Evolutionary conservation across 2,113 vertebrate genomes (phyloP), one percentile per base, ranked within the genome.

Genomic region (Calyptommatus sinebrachiatus): DNA sequence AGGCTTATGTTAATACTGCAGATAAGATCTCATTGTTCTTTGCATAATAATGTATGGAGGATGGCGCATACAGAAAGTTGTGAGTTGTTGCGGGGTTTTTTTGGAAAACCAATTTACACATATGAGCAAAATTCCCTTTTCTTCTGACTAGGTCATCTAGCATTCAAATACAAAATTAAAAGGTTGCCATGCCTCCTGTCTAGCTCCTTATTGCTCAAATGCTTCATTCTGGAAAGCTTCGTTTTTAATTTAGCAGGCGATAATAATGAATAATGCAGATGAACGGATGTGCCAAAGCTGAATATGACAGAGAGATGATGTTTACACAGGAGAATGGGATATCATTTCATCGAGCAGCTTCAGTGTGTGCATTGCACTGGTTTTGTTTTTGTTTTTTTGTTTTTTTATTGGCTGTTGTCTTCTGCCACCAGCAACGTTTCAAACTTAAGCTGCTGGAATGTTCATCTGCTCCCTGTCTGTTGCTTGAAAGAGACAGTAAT

Each of bases 401-500:
- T 26, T 35, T 28, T 11, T 78, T n/a, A 77, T 0, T 9, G 74
- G 67, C 24, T 73, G 83, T 70, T 78, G 46, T n/a, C 78, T 62
- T 16, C 9, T 71, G 41, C 50, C 10, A 26, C 57, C 41, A 77
- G 24, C 21, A 61, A 71, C 45, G 70, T 73, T 22, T 68, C 57
- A 76, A 82, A 77, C 71, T 69, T 14, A 16, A 71, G 70, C 3
- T 50, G 77, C 18, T 46, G 29, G 80, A 78, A 73, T 6, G 71
- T 85, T 46, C 8, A 57, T 61, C 67, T 85, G 76, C 61, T 69
- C 18, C 69, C 16, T 76, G 68, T 70, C 78, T 84, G 73, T 68
- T 87, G 84, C 77, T 61, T 78, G 69, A 76, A 89, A 90, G 76
- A 81, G 82, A 57, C 62, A 87, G 65, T 71, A 79, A 89, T 85